phyloP scores from a whole-genome alignment of 2,113 vertebrate genomes.

The Dunckerocampus dactyliophorus region DNA sequence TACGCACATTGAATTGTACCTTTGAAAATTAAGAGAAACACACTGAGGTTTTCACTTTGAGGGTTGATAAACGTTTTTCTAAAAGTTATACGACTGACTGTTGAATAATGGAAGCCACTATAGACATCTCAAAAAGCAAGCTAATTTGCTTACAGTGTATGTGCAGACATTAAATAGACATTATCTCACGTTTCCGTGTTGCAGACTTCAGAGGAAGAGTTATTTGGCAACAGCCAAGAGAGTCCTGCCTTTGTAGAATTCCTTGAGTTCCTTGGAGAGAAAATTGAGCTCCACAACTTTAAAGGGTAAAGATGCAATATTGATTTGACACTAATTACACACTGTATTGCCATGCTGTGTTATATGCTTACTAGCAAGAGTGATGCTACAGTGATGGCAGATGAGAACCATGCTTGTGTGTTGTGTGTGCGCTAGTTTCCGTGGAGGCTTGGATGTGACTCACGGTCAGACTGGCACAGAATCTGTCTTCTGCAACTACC shows the following conservation, averaged over 20 bases:
- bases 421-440: constrained; percentile 76
- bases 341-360: background rate
- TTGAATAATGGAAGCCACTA: too few species aligned
- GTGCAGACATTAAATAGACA: background rate
- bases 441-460: constrained; percentile 91
- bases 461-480: constrained; percentile 93
- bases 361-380: too few species aligned
- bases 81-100: too few species aligned
- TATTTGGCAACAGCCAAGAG: constrained; percentile 90
- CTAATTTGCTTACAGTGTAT: background rate
- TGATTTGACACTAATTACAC: background rate
- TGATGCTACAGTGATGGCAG: background rate
- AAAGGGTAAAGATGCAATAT: constrained; percentile 80
- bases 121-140: too few species aligned
- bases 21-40: too few species aligned
- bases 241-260: constrained; percentile 89
- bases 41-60: too few species aligned
- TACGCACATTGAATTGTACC: background rate
- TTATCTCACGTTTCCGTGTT: constrained; percentile 4
- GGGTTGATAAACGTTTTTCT: too few species aligned
- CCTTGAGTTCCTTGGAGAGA: constrained; percentile 87
- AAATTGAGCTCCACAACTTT: constrained; percentile 90
- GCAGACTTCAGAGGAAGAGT: constrained; percentile 91
- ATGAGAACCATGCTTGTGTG: background rate
- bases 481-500: constrained; percentile 91